Conservation (phyloP, 2,797 vertebrate species). For the Acipenser oxyrinchus region DNA sequence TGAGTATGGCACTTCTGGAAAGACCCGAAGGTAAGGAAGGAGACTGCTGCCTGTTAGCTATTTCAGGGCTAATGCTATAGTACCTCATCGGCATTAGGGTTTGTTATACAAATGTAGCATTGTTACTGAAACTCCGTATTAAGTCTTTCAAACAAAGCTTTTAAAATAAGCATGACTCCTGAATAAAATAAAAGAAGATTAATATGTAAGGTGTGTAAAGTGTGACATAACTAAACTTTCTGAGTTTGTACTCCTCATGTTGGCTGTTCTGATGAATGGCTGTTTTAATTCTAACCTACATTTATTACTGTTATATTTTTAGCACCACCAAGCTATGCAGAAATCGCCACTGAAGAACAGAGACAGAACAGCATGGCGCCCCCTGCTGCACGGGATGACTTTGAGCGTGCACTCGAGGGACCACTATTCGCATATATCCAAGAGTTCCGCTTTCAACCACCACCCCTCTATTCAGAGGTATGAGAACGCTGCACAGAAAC, state of each 20-base stretch:
- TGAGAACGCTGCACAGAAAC: constrained; percentile 12
- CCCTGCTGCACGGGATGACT: constrained; percentile 62
- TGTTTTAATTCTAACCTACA: too few species aligned
- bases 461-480: constrained; percentile 93
- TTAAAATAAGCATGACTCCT: too few species aligned
- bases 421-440: constrained; percentile 87
- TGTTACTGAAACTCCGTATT: neutral
- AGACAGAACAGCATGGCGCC: constrained; percentile 70
- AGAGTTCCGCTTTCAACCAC: constrained; percentile 90
- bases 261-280: too few species aligned
- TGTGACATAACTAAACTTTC: too few species aligned
- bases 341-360: constrained; percentile 81
- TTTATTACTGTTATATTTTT: constrained; percentile 9
- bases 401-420: constrained; percentile 61
- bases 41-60: neutral
- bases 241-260: too few species aligned
- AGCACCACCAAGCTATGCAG: constrained; percentile 92
- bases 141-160: too few species aligned
- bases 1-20: constrained; percentile 53
- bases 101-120: neutral
- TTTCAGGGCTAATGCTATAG: neutral
- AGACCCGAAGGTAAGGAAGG: constrained; percentile 75
- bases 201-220: too few species aligned
- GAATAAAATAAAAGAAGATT: too few species aligned
- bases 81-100: neutral